Base-by-base conservation (phyloP, 2,113 vertebrate genomes). In the Grammomys surdaster region DNA sequence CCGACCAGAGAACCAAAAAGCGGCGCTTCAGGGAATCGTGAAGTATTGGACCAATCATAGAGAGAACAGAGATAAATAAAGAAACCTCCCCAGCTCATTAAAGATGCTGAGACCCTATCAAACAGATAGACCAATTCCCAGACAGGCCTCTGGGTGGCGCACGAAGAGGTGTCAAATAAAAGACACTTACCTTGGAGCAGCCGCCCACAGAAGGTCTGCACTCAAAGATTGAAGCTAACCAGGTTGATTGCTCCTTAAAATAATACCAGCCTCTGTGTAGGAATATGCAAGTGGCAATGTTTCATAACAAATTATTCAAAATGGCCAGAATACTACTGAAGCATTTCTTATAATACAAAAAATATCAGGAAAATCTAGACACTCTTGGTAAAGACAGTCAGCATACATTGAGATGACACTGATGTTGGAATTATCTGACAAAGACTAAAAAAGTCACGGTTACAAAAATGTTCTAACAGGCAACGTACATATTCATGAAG, bases 401-500 rank as follows among this genome's bases (percentile, higher is more conserved):
- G 82, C 13, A 88, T 84, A 60, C 19, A 28, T n/a, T 65, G 85
- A 75, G 56, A 93, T 70, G 72, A 67, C 70, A 88, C 11, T 78
- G 26, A 88, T 84, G 51, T 31, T 51, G 20, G 48, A 78, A 95
- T 88, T 91, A 85, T 26, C 82, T 91, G 56, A 85, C 22, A 56
- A 80, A 88, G 76, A 46, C 33, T 88, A 10, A 85, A 94, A 78
- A 80, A 80, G 43, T 67, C 76, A 33, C 65, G 80, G 36, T 72
- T 40, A 54, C 22, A 31, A 86, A 94, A 85, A 75, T 76, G 9
- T 14, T 70, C 51, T 60, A 93, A 48, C 33, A 85, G 73, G 24
- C 48, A 70, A 48, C 70, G 20, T 76, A 89, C 91, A 78, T 43
- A 94, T 77, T 85, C 65, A 92, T 63, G 26, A 94, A 85, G 60